Base-by-base conservation (phyloP, 2,797 vertebrate species). In the Lagodon rhomboides region DNA sequence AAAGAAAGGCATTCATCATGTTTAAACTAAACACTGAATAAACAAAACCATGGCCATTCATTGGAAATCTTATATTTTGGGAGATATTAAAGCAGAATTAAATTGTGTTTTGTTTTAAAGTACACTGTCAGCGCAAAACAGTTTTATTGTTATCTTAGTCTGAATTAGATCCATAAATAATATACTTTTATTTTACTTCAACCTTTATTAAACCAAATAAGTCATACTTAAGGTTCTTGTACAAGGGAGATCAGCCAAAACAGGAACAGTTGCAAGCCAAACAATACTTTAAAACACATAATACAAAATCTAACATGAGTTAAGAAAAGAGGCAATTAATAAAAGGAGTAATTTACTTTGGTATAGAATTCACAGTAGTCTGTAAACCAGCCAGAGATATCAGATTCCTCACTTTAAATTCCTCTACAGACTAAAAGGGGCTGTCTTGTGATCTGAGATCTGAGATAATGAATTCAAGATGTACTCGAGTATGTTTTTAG, bases 361-460 rank as follows among this genome's bases (percentile, higher is more conserved):
- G 4, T 2, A 11, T 23, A 27, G n/a, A 34, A 62, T 23, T 27
- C 25, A 63, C 15, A 70, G 60, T 15, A 73, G 58, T 30, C 7
- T 12, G 30, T 10, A 49, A 47, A 49, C 10, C 27, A 63, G 38
- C 20, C 67, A 67, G 34, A 61, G 0, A 62, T 25, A 63, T 63
- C 13, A 51, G 12, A 46, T 59, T 62, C 10, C 47, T 69, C 10
- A 70, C 18, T 70, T 34, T 51, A 25, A 44, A 58, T 41, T 58
- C 8, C 11, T 56, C 68, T 53, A 18, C 41, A 62, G 22, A 34
- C 23, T 50, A 20, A 30, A 8, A 34, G n/a, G 27, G 27, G 22
- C 53, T 1, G 13, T 30, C 18, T 49, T 70, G 30, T 56, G 43
- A 76, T 72, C 55, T 51, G 12, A 68, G 43, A 76, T 72, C 55